Base-by-base conservation (phyloP, 2,113 vertebrate species). In the Saccopteryx bilineata region DNA sequence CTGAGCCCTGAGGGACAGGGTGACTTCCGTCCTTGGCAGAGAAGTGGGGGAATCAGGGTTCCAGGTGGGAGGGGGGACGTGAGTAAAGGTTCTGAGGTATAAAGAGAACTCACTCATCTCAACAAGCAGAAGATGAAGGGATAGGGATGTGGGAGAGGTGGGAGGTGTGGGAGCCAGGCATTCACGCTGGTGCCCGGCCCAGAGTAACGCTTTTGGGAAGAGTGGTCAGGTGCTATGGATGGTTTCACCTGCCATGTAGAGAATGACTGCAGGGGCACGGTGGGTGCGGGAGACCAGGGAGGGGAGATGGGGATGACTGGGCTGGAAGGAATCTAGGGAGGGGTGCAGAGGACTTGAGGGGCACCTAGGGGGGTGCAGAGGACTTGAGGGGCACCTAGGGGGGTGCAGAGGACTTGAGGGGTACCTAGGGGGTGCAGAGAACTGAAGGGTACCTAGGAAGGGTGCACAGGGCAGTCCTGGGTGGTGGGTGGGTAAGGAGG, bases 401-500 rank as follows among this genome's bases (percentile, higher is more conserved):
- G 39, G 39, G 18, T 28, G 12, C 50, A 54, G n/a, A n/a, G 48
- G 12, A 10, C 21, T 31, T 54, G 28, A 50, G 9, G 74, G 13
- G 17, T 58, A 28, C 39, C 39, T 39, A 39, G 39, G 39, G 39
- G 39, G 39, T 39, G 39, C 39, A 39, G 39, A 39, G 39, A 39
- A 39, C 39, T 39, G 39, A 39, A 39, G 39, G 39, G 39, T 39
- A 39, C 39, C 39, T 39, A 54, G 33, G 5, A 0, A 39, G 39
- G 39, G 18, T 28, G 12, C 50, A 54, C 56, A 28, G 39, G 28
- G 11, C 12, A 13, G 26, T n/a, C n/a, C 19, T 33, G 26, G 80
- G 21, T 12, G n/a, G 50, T 21, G n/a, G 4, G 18, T 1, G 13
- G 24, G 0, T 17, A 1, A 48, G 24, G 26, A 54, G 33, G 5